These are phyloP conservation scores for Patella pellucida DNA, from an alignment of 2,888 invertebrate species.

Conservation along the genomic window DNA sequence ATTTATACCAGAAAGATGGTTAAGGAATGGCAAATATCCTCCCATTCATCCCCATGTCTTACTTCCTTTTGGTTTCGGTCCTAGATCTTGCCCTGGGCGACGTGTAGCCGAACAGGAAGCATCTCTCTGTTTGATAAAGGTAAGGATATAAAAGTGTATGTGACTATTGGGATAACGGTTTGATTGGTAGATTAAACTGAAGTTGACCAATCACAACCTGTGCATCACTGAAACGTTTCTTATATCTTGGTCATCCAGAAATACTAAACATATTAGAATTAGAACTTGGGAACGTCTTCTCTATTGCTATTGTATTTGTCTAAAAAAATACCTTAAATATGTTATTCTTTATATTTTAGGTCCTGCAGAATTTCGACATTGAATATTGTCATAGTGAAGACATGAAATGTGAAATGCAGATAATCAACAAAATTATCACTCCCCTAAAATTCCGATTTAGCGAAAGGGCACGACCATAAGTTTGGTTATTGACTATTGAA, in stretches of 20 bases:
- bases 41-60: conserved; percentile 42
- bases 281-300: too few relatives aligned
- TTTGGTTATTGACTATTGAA: too few relatives aligned
- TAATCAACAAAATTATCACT: conserved; percentile 27
- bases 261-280: not conserved
- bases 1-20: conserved; percentile 59
- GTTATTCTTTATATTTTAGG: conserved; percentile 29
- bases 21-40: conserved; percentile 29
- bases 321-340: not conserved
- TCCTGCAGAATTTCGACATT: conserved; percentile 39
- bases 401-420: conserved; percentile 22
- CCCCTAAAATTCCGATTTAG: conserved; percentile 29
- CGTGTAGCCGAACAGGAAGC: conserved; percentile 77
- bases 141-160: conserved; percentile 29
- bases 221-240: not conserved
- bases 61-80: conserved; percentile 59
- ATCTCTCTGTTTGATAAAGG: conserved; percentile 71
- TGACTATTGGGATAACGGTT: not conserved
- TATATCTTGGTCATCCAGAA: not conserved
- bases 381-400: conserved; percentile 30
- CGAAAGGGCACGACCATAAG: conserved; percentile 19
- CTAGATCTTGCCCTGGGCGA: conserved; percentile 67
- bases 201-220: not conserved
- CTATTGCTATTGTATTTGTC: not conserved
- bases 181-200: not conserved